A percentile compares a stretch with the other conserved stretches of the same genome.
phyloP scores from a whole-genome alignment of 2,888 invertebrate species.

The Octonoba sinensis region DNA sequence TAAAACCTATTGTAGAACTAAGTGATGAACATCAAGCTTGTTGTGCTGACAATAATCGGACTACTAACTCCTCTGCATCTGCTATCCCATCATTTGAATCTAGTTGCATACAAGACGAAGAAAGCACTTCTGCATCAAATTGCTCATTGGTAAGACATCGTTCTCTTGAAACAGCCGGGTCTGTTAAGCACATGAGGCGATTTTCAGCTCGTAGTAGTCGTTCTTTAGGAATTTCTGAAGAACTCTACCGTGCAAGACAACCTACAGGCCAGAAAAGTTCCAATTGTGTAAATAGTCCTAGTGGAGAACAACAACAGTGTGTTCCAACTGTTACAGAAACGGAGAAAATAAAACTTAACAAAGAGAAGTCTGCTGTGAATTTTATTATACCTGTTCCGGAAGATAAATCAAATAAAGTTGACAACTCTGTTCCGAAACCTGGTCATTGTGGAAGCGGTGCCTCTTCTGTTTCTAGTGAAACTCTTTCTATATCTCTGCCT shows the following conservation, averaged over 20 bases:
- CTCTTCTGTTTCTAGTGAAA: conserved; percentile 62
- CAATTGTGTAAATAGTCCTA: conserved; percentile 9
- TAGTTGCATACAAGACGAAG: conserved; percentile 24
- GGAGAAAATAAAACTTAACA: conserved; percentile 21
- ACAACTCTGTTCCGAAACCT: background rate
- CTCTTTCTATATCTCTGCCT: conserved; percentile 63
- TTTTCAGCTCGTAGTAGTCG: conserved; percentile 64
- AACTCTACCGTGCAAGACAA: conserved; percentile 42
- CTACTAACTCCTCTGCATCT: conserved; percentile 26
- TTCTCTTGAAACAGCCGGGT: conserved; percentile 64
- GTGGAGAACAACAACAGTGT: conserved; percentile 9
- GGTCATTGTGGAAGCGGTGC: conserved; percentile 52
- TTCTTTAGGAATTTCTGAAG: conserved; percentile 62
- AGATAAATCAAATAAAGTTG: conserved; percentile 18
- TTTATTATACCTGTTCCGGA: conserved; percentile 32
- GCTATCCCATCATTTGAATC: conserved; percentile 28
- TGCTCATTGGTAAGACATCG: conserved; percentile 65
- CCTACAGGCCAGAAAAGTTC: conserved; percentile 13
- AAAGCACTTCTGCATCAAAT: conserved; percentile 39
- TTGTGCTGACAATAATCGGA: conserved; percentile 43
- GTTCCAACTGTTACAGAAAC: background rate
- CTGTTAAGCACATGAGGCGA: conserved; percentile 52
- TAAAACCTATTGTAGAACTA: conserved; percentile 88
- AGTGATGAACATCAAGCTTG: conserved; percentile 81
- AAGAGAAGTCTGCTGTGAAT: conserved; percentile 37